Conservation (phyloP, 2,113 vertebrate species). For the Panthera leo region DNA sequence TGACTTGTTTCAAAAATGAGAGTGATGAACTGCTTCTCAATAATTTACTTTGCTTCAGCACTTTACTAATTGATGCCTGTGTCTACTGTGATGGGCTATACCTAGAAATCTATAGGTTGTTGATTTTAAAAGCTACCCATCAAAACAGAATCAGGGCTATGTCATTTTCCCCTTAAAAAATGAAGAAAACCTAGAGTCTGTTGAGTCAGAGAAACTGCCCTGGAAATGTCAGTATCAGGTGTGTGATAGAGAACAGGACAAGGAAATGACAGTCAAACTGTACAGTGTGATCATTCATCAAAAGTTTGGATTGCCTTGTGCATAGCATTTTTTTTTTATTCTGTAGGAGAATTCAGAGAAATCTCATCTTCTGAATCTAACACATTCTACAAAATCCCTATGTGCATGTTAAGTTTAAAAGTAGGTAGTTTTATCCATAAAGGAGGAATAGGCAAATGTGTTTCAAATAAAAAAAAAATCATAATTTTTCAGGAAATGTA, state of each 20-base stretch:
- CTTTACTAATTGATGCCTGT: constrained; percentile 8
- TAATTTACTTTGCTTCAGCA: background rate
- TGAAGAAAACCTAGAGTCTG: constrained; percentile 9
- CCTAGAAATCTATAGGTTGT: background rate
- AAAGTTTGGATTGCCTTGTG: background rate
- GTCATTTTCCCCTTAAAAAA: background rate
- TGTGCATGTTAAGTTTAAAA: constrained; percentile 3
- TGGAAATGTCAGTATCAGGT: constrained; percentile 62
- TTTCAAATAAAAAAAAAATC: background rate
- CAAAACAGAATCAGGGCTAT: background rate
- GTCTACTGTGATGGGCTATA: background rate
- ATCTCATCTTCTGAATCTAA: constrained; percentile 1
- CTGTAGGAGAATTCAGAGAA: background rate
- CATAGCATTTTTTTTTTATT: background rate
- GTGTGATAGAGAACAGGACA: background rate
- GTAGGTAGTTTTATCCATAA: background rate
- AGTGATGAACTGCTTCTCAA: background rate
- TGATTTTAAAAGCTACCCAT: background rate
- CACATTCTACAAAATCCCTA: background rate
- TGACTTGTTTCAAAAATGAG: background rate
- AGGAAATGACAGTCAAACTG: constrained; percentile 20
- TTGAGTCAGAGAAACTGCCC: constrained; percentile 43
- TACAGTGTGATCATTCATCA: constrained; percentile 30
- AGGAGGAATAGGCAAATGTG: background rate
- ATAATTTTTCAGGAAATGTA: background rate